These are phyloP conservation scores for Ennomos quercinarius DNA, from an alignment of 2,888 invertebrate species.

Conservation along the genomic window DNA sequence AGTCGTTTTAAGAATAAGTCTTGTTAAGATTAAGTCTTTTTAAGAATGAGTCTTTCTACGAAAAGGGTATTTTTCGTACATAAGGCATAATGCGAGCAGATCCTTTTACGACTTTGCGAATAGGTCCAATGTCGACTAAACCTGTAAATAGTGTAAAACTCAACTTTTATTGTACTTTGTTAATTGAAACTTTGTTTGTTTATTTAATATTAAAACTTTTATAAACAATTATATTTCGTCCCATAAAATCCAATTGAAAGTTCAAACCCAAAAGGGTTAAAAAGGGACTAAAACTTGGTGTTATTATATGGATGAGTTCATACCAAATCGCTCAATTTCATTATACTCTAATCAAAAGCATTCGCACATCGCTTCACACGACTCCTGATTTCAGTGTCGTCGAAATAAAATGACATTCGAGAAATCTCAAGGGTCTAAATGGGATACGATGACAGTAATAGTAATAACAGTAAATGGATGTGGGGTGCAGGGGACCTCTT, in stretches of 20 bases:
- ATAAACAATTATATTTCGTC: slow-evolving; percentile 11
- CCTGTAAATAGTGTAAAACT: no score
- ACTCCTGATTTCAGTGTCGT: slow-evolving; percentile 24
- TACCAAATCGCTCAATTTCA: slow-evolving; percentile 16
- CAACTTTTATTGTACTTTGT: no score
- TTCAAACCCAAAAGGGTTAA: slow-evolving; percentile 8
- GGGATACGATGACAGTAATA: slow-evolving; percentile 63
- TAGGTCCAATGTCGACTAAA: no score
- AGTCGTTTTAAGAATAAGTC: no score
- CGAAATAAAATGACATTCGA: slow-evolving; percentile 39
- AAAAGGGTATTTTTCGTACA: no score
- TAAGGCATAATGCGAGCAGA: no score
- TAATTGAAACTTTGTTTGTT: no score
- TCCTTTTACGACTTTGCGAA: no score
- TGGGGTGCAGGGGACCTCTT: slow-evolving; percentile 48
- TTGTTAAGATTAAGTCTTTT: no score
- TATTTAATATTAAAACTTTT: neutral
- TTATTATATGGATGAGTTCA: slow-evolving; percentile 11
- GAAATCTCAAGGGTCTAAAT: slow-evolving; percentile 57
- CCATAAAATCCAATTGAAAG: slow-evolving; percentile 16
- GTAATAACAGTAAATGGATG: slow-evolving; percentile 65
- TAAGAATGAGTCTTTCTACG: no score
- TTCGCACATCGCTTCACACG: slow-evolving; percentile 19
- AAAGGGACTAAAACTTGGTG: slow-evolving; percentile 13
- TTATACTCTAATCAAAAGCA: slow-evolving; percentile 11